Conservation (phyloP, 2,797 vertebrate species). For the Myotis findleyi region DNA sequence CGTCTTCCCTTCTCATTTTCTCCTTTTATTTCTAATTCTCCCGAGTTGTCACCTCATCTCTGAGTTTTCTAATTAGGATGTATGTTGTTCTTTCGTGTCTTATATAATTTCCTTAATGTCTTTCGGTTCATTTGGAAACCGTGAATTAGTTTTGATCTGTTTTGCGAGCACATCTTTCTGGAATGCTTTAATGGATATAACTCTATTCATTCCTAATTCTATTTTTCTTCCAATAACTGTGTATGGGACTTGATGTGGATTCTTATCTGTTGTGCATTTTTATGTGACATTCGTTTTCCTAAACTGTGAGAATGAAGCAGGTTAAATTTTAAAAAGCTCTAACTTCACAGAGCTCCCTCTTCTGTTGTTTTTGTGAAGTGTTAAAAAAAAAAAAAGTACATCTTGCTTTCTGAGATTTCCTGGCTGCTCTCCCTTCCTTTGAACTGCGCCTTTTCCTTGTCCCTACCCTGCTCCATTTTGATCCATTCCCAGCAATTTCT, state of each 20-base stretch:
- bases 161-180: slow-evolving; percentile 14
- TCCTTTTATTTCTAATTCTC: slow-evolving; percentile 21
- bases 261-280: slow-evolving; percentile 40
- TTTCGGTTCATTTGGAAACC: not conserved
- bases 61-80: not conserved
- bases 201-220: not conserved
- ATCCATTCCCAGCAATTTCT: slow-evolving; percentile 19
- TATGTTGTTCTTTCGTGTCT: not conserved
- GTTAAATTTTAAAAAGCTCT: slow-evolving; percentile 3
- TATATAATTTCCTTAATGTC: not conserved
- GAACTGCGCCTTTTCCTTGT: not conserved
- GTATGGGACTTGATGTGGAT: not conserved
- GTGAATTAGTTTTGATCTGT: not conserved
- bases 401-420: not conserved
- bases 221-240: not conserved
- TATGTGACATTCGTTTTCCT: slow-evolving; percentile 34
- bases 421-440: not conserved
- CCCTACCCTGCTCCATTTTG: not conserved
- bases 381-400: not conserved
- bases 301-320: not conserved
- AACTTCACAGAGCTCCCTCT: slow-evolving; percentile 57
- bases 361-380: slow-evolving; percentile 48
- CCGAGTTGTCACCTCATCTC: not conserved
- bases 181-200: not conserved
- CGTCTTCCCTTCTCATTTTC: not conserved